Base-by-base conservation (phyloP, 2,888 invertebrate species). In the Caenorhabditis doughertyi region DNA sequence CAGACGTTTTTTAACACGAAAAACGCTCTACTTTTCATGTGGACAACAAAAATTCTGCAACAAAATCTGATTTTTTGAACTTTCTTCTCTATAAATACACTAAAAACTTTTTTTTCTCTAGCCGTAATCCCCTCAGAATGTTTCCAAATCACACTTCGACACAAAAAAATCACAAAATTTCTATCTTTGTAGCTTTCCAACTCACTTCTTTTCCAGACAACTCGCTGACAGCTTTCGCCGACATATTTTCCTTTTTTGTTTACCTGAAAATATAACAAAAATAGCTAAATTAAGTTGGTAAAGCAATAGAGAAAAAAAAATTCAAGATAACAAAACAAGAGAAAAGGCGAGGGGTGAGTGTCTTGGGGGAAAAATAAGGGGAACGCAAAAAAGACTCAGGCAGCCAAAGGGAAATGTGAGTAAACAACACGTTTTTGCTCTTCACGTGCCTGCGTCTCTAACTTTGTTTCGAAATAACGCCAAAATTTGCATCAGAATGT, bases 201-300 rank as follows among this genome's bases (percentile, higher is more conserved):
- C 64, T 70, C 21, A 90, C 84, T 71, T 91, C 91, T 81, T 91
- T 91, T 71, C 91, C 91, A 49, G 87, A 85, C 62, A 87, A 83
- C 62, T 91, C 91, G 73, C 89, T 89, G 23, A 91, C 88, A 29
- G 91, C 90, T 79, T 91, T 91, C 25, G 91, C 91, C 39, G 91
- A 91, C 91, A 91, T 91, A 27, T 21, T 65, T 58, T 49, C 27
- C 35, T 23, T 9, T 13, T 56, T 18, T 47, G 27, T 47, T 35
- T 60, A 68, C 68, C 58, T 62, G 77, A 68, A 62, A 70, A 27
- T 16, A 16, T 5, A 13, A 16, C 23, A 49, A 23, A 73, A 13
- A 42, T 13, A 16, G 8, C 16, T 0, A 39, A 21, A 44, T 64
- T 27, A 13, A 23, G 2, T 39, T 60, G 0, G 23, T 4, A 18